Conservation (phyloP, 2,888 invertebrate genomes). For the Alitta virens region DNA sequence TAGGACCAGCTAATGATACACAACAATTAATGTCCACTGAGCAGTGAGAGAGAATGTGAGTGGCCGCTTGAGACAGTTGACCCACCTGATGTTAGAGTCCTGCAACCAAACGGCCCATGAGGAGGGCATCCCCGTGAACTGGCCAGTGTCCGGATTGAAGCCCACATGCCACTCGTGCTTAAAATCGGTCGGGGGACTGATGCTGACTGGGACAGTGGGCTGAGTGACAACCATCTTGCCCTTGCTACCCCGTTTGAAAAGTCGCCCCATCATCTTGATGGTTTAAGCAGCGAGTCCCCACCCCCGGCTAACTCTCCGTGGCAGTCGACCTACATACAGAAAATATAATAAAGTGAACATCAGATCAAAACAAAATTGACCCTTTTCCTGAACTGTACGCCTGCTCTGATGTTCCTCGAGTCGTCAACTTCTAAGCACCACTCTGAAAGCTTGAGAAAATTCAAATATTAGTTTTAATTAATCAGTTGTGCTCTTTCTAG, state of each 20-base stretch:
- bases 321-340: no score
- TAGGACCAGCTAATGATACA: no score
- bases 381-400: no score
- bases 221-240: constrained; percentile 10
- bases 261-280: not conserved
- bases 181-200: constrained; percentile 50
- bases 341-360: no score
- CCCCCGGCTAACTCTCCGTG: no score
- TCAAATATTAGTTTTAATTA: no score
- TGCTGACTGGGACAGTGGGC: not conserved
- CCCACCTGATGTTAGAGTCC: constrained; percentile 71
- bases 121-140: constrained; percentile 78
- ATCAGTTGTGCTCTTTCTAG: no score
- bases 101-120: constrained; percentile 62
- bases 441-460: no score
- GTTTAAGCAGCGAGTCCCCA: not conserved
- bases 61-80: no score
- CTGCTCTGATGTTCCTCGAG: no score
- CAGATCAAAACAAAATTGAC: no score
- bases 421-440: no score
- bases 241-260: constrained; percentile 7
- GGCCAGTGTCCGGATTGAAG: constrained; percentile 77
- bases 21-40: not conserved
- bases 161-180: constrained; percentile 80
- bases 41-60: not conserved